phyloP scores from a whole-genome alignment of 2,113 vertebrate genomes.

The Triplophysa siluroides region DNA sequence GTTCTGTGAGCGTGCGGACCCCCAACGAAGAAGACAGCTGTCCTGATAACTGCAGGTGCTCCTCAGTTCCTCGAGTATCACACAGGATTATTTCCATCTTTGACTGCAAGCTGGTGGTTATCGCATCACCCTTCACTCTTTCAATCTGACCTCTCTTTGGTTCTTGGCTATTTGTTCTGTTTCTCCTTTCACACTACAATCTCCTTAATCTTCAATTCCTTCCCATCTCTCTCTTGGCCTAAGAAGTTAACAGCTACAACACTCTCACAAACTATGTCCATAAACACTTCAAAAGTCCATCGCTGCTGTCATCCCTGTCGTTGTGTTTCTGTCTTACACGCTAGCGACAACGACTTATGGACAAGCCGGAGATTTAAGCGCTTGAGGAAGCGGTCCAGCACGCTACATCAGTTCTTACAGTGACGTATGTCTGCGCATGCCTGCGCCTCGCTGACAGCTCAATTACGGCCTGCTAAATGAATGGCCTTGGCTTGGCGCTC shows the following conservation, averaged over 20 bases:
- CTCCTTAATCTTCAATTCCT: neutral
- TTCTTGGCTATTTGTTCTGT: neutral
- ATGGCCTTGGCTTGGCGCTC: slow-evolving; percentile 43
- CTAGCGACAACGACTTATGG: slow-evolving; percentile 38
- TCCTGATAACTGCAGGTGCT: slow-evolving; percentile 38
- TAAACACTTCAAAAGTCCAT: slow-evolving; percentile 56
- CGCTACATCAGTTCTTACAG: slow-evolving; percentile 24
- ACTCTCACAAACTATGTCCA: neutral
- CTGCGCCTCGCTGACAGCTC: slow-evolving; percentile 54
- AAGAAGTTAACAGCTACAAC: neutral
- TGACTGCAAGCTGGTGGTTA: no score
- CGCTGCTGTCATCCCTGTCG: slow-evolving; percentile 51
- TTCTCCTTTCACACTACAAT: neutral
- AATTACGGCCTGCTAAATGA: slow-evolving; percentile 56
- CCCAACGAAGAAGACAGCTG: slow-evolving; percentile 45
- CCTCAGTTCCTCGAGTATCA: neutral
- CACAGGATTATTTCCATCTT: slow-evolving; percentile 4
- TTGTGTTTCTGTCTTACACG: slow-evolving; percentile 34
- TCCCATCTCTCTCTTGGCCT: slow-evolving; percentile 9
- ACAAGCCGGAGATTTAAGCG: slow-evolving; percentile 40
- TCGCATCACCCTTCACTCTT: neutral
- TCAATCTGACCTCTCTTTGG: neutral
- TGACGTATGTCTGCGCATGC: slow-evolving; percentile 47
- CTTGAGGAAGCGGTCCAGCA: slow-evolving; percentile 7
- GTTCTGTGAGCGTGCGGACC: slow-evolving; percentile 37